These are phyloP conservation scores for Thereva nobilitata DNA, from an alignment of 2,888 invertebrate species.

Conservation along the genomic window DNA sequence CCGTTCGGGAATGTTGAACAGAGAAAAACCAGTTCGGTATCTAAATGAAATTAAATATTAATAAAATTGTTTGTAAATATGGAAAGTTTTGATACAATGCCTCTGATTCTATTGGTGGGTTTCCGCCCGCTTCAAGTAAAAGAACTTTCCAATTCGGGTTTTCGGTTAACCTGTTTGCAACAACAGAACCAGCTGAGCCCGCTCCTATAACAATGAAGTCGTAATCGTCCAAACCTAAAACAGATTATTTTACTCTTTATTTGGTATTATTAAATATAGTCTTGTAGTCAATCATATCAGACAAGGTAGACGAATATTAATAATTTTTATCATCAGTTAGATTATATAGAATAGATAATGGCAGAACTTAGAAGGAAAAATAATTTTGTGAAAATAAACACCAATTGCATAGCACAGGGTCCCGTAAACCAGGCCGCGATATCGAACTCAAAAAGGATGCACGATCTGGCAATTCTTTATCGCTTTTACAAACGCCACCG, in stretches of 20 bases:
- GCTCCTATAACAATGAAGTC: slow-evolving; percentile 40
- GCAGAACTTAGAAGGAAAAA: too few relatives aligned
- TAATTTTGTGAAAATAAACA: too few relatives aligned
- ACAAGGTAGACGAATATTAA: too few relatives aligned
- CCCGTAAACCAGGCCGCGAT: too few relatives aligned
- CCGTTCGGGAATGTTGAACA: slow-evolving; percentile 47
- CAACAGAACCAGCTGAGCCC: slow-evolving; percentile 43
- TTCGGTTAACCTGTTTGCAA: slow-evolving; percentile 48
- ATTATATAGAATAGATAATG: too few relatives aligned
- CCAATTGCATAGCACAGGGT: too few relatives aligned
- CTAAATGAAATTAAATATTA: slow-evolving; percentile 35
- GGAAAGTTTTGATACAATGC: slow-evolving; percentile 42
- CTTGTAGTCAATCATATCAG: background rate
- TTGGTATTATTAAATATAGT: background rate
- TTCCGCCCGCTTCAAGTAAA: slow-evolving; percentile 46
- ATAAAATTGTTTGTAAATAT: slow-evolving; percentile 53
- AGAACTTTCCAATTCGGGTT: slow-evolving; percentile 47
- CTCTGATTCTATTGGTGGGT: slow-evolving; percentile 48
- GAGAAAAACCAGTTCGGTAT: slow-evolving; percentile 45
- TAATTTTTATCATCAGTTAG: too few relatives aligned
- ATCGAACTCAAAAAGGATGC: too few relatives aligned
- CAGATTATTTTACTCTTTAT: background rate
- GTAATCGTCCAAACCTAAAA: slow-evolving; percentile 27
- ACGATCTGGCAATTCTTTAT: too few relatives aligned
- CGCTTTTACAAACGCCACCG: too few relatives aligned